Base-by-base conservation (phyloP, 2,113 vertebrate genomes). In the Scatophagus argus region DNA sequence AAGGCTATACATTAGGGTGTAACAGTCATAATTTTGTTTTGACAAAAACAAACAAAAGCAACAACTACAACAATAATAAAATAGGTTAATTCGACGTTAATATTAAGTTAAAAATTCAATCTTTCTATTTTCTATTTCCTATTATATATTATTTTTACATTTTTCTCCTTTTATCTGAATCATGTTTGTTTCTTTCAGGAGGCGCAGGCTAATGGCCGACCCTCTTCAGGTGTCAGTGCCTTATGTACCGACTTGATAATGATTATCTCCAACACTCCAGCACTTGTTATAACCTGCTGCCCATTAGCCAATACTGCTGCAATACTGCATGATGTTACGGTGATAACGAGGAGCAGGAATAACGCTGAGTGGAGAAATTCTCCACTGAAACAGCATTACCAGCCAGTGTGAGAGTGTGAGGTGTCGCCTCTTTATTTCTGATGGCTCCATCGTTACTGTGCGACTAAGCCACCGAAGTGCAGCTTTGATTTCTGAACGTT, bases 241-340 rank as follows among this genome's bases (percentile, higher is more conserved):
- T 66, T 90, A 90, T 91, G 86, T 89, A 89, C 90, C 66, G 83
- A 91, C 89, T 59, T 85, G 85, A 93, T 91, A 90, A 88, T 86
- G 81, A 91, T 93, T 88, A 93, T 93, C 91, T 90, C 61, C 54
- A 29, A 34, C 82, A 65, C 88, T 88, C 79, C 60, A 80, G 63
- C 69, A 27, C 86, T 72, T 69, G 81, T 67, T 82, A 23, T n/a
- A 67, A 17, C 29, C 70, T 56, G 72, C 69, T 73, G 62, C 56
- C 47, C 78, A 81, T 77, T 31, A 79, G 74, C 67, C 73, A 81
- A 75, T 74, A 59, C 77, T 63, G 67, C 74, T 56, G 68, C 54
- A 60, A 58, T 74, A 39, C n/a, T 67, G 77, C 55, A 43, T 2
- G 60, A 73, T 62, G 68, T 34, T 65, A 23, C 10, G 19, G 54